These are phyloP conservation scores for Vespertilio murinus DNA, from an alignment of 2,797 vertebrate genomes.

Conservation along the genomic window DNA sequence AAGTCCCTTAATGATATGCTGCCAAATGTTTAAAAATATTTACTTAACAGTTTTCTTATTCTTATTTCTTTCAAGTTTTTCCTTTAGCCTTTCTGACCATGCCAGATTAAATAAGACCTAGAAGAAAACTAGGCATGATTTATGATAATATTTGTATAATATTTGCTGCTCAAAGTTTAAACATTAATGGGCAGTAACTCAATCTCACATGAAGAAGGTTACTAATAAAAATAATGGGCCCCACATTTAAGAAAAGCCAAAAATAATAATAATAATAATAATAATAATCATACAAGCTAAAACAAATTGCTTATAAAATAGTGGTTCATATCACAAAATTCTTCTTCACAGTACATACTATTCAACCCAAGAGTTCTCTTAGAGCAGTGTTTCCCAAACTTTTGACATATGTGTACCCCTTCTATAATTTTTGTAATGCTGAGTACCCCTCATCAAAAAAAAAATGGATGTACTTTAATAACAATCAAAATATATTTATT, in stretches of 20 bases:
- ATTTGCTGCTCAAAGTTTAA: conserved; percentile 16
- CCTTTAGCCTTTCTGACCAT: not conserved
- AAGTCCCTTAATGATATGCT: conserved; percentile 19
- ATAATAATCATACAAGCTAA: not conserved
- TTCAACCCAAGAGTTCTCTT: conserved; percentile 39
- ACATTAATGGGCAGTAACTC: not conserved
- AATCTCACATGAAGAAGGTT: conserved; percentile 13
- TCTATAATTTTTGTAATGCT: no score
- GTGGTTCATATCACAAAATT: conserved; percentile 39
- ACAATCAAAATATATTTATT: no score
- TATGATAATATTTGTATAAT: conserved; percentile 25
- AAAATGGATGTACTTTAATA: no score
- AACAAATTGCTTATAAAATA: conserved; percentile 60
- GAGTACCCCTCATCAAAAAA: no score
- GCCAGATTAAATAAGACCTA: not conserved
- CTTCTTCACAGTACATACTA: conserved; percentile 7
- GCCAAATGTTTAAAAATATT: conserved; percentile 52
- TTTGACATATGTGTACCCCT: no score
- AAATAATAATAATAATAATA: not conserved
- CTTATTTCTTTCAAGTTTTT: not conserved
- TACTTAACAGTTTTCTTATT: not conserved
- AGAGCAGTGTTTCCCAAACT: no score
- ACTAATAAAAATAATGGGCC: conserved; percentile 33
- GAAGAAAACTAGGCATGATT: conserved; percentile 12
- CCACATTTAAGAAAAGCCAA: conserved; percentile 29